A percentile compares a stretch with the other conserved stretches of the same genome.
These are phyloP conservation scores for Crocidura indochinensis DNA, from an alignment of 2,797 vertebrate species.

Conservation along the genomic window DNA sequence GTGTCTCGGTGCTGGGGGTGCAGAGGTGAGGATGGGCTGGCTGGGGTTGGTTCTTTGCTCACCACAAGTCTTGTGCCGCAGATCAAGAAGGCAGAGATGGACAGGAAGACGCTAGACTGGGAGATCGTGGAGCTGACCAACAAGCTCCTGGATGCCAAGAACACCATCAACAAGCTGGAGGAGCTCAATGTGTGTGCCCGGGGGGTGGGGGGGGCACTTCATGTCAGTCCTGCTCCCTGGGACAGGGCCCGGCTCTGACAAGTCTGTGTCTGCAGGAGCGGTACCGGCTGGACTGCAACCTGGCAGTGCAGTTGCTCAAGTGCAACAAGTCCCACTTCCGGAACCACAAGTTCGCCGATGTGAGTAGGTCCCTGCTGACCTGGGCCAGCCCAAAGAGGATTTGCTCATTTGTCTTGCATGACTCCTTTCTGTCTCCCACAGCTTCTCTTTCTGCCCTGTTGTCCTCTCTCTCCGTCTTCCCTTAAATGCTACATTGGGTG, in stretches of 20 bases:
- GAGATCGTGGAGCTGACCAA: conserved; percentile 99
- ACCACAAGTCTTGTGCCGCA: conserved; percentile 84
- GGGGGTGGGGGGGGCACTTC: not conserved
- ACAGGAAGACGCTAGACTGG: conserved; percentile 98
- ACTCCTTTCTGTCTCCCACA: not conserved
- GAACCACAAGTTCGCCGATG: conserved; percentile 98
- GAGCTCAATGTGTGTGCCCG: conserved; percentile 94
- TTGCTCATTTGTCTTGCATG: not conserved
- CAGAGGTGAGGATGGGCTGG: not conserved
- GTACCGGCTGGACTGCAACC: conserved; percentile 97
- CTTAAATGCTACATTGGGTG: too few species aligned
- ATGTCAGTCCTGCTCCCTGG: rapidly evolving
- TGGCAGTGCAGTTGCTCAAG: conserved; percentile 98
- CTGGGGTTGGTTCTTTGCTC: not conserved
- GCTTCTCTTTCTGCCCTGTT: not conserved
- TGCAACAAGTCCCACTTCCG: conserved; percentile 99
- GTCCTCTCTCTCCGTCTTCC: not conserved
- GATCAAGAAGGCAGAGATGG: conserved; percentile 98
- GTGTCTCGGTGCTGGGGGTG: conserved; percentile 68
- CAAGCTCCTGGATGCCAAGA: conserved; percentile 97
- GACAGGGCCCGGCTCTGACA: not conserved
- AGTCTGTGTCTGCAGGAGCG: conserved; percentile 92
- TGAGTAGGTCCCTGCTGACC: conserved; percentile 89
- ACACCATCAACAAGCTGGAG: conserved; percentile 97
- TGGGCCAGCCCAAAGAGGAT: rapidly evolving